phyloP scores from a whole-genome alignment of 2,888 invertebrate species.

The Lamellibrachia satsuma region DNA sequence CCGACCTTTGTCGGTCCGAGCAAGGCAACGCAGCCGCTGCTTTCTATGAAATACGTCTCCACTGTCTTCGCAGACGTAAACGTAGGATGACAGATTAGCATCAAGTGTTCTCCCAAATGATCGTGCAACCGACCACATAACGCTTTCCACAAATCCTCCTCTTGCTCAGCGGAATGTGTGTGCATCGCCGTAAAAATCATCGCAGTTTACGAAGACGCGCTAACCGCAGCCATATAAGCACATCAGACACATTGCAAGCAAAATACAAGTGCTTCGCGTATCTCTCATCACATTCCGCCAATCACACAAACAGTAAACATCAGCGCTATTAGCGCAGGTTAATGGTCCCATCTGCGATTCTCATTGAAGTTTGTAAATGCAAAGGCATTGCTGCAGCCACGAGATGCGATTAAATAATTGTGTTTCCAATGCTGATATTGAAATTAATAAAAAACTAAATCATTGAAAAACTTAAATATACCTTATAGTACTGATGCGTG shows the following conservation, averaged over 20 bases:
- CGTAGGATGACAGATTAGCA: not conserved
- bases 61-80: not conserved
- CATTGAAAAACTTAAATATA: not conserved
- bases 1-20: not conserved
- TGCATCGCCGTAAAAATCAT: not conserved
- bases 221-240: not conserved
- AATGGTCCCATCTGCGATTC: not conserved
- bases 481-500: not conserved
- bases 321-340: not conserved
- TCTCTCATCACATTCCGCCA: constrained; percentile 9
- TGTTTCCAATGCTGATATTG: not conserved
- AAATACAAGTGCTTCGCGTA: not conserved
- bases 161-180: not conserved
- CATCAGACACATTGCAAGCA: constrained; percentile 13
- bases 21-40: not conserved
- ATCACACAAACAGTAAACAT: not conserved
- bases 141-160: not conserved
- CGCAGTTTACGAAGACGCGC: not conserved
- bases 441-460: not conserved
- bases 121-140: not conserved
- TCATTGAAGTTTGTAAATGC: not conserved
- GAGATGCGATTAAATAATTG: not conserved
- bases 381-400: not conserved
- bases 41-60: not conserved
- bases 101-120: not conserved